These are phyloP conservation scores for Phoronis australis DNA, from an alignment of 2,888 invertebrate genomes.

Conservation along the genomic window DNA sequence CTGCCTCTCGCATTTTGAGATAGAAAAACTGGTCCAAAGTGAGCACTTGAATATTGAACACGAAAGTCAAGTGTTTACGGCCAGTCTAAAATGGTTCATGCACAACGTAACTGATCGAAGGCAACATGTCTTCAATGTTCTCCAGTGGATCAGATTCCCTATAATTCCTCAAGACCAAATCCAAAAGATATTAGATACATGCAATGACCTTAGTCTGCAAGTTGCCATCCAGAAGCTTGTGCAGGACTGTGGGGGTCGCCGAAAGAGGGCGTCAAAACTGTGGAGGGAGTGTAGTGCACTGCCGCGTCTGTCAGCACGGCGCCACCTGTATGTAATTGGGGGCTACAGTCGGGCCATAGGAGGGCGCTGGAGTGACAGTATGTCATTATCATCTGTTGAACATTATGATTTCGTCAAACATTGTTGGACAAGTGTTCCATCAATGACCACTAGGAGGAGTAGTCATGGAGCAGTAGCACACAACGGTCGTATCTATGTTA, in stretches of 20 bases:
- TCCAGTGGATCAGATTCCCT: constrained; percentile 75
- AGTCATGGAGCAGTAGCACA: constrained; percentile 80
- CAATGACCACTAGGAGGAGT: constrained; percentile 79
- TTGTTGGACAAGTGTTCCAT: constrained; percentile 45
- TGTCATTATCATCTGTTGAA: constrained; percentile 74
- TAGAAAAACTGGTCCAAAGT: constrained; percentile 73
- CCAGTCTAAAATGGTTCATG: constrained; percentile 81
- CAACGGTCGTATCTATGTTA: constrained; percentile 80
- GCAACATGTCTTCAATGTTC: constrained; percentile 78
- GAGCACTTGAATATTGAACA: constrained; percentile 82
- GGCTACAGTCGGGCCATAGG: constrained; percentile 81
- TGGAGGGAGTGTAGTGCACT: constrained; percentile 46
- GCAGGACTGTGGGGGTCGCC: constrained; percentile 26
- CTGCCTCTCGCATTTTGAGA: constrained; percentile 71
- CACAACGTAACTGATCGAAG: constrained; percentile 73
- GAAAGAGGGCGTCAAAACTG: constrained; percentile 8
- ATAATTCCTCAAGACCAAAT: constrained; percentile 75
- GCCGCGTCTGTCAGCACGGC: constrained; percentile 79
- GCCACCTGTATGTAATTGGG: constrained; percentile 81
- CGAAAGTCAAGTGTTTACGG: constrained; percentile 66
- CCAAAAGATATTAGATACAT: constrained; percentile 71
- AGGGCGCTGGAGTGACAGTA: constrained; percentile 66
- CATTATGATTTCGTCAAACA: constrained; percentile 59
- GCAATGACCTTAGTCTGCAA: constrained; percentile 74
- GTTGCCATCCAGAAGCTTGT: constrained; percentile 62